A percentile compares a stretch with the other conserved stretches of the same genome.
phyloP scores from a whole-genome alignment of 2,113 vertebrate species.

The Peromyscus maniculatus region DNA sequence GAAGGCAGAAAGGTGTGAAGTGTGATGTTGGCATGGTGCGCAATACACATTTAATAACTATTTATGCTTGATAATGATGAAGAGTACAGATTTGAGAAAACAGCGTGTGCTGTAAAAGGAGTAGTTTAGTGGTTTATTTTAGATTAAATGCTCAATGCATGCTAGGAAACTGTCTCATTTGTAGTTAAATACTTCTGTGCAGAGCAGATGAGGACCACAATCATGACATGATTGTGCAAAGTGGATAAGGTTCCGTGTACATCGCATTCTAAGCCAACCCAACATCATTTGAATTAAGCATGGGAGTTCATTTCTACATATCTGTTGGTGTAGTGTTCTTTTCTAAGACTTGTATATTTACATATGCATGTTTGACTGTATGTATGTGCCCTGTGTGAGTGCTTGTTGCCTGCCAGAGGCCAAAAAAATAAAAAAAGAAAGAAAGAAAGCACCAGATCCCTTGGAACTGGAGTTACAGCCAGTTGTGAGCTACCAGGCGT shows the following conservation, averaged over 20 bases:
- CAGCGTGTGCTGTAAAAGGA: neutral
- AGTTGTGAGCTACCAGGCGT: neutral
- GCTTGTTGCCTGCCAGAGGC: neutral
- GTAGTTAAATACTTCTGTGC: neutral
- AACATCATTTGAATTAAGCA: neutral
- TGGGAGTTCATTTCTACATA: neutral
- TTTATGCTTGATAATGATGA: neutral
- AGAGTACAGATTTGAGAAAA: neutral
- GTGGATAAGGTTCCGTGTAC: accelerated
- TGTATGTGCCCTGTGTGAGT: too few species aligned
- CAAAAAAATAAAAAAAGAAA: neutral
- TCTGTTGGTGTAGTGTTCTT: neutral
- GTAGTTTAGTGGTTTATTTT: neutral
- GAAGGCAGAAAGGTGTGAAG: constrained; percentile 42
- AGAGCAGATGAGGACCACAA: neutral
- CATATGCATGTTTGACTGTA: neutral
- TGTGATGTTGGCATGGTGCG: neutral
- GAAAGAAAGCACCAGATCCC: too few species aligned
- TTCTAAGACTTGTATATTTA: neutral
- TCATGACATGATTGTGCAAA: neutral
- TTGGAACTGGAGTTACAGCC: neutral
- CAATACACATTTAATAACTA: neutral
- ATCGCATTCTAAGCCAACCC: neutral
- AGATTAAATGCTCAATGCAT: neutral
- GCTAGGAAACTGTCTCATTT: neutral